Base-by-base conservation (phyloP, 2,888 invertebrate species). In the Lottia scabra region DNA sequence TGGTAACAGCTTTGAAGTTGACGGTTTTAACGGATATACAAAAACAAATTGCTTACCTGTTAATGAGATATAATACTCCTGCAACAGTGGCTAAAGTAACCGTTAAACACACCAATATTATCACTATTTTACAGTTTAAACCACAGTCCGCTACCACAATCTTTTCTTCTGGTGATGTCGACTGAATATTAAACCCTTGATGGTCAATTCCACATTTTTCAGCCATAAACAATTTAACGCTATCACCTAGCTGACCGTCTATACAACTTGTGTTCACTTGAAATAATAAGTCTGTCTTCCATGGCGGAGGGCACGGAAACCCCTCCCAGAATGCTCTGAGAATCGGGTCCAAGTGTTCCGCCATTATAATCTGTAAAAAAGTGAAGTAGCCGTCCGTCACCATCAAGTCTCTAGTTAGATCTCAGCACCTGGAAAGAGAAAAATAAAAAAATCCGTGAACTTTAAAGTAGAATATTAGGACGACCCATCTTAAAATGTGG, bases 351-450 rank as follows among this genome's bases (percentile, higher is more conserved):
- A 56, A 23, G 15, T 56, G 56, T 13, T 56, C 56, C 56, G 56
- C 56, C 56, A 56, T 56, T 56, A 56, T 56, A 23, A 56, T 23
- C 19, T 56, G 56, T 12, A 56, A 15, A 23, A 56, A 56, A 23
- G 56, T 56, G 56, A 56, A 56, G 56, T 56, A 56, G 56, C 56
- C 56, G 56, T 23, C 56, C 19, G 56, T 56, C 16, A 56, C 56
- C 56, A 56, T 56, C 15, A 56, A 56, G 23, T 56, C 56, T 56
- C 23, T 23, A 56, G 19, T 12, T 56, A n/a, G 19, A 56, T 19
- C 19, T 56, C 56, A 56, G 19, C 19, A 56, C 56, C 56, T 56
- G 19, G 56, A 56, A 56, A 56, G 23, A 56, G 3, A 23, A 2
- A 23, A 56, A 56, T n/a, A 19, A 6, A 56, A 19, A 4, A 23